These are phyloP conservation scores for Onthophagus sagittarius DNA, from an alignment of 2,888 invertebrate species.

Conservation along the genomic window DNA sequence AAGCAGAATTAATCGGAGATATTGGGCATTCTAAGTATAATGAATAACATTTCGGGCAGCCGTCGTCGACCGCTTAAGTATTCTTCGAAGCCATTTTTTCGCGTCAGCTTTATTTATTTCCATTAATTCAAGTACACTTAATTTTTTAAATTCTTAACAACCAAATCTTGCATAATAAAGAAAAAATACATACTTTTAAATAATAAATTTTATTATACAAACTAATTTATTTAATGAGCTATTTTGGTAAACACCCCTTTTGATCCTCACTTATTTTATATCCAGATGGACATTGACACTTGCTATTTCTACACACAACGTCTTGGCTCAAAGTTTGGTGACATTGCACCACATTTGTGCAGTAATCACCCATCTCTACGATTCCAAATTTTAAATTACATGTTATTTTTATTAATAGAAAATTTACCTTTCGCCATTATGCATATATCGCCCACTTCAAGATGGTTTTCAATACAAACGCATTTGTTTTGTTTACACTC, in stretches of 20 bases:
- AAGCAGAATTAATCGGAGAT: no score
- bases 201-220: no score
- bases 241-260: constrained; percentile 6
- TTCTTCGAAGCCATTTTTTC: no score
- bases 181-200: no score
- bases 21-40: no score
- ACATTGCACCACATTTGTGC: constrained; percentile 13
- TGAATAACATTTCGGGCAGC: no score
- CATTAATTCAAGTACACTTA: no score
- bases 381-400: constrained; percentile 1
- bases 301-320: constrained; percentile 20
- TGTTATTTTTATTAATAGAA: background rate
- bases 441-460: constrained; percentile 8
- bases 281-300: constrained; percentile 21
- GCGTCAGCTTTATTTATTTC: no score
- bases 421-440: constrained; percentile 11
- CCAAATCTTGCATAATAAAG: no score
- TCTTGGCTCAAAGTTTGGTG: constrained; percentile 10
- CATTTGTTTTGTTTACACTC: constrained; percentile 15
- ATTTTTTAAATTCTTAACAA: no score
- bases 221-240: no score
- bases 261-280: constrained; percentile 14
- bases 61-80: no score
- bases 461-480: constrained; percentile 3
- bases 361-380: constrained; percentile 20